Evolutionary conservation across 2,888 invertebrate species (phyloP), one percentile per base, ranked within the genome.

Genomic region (Ditula angustiorana): DNA sequence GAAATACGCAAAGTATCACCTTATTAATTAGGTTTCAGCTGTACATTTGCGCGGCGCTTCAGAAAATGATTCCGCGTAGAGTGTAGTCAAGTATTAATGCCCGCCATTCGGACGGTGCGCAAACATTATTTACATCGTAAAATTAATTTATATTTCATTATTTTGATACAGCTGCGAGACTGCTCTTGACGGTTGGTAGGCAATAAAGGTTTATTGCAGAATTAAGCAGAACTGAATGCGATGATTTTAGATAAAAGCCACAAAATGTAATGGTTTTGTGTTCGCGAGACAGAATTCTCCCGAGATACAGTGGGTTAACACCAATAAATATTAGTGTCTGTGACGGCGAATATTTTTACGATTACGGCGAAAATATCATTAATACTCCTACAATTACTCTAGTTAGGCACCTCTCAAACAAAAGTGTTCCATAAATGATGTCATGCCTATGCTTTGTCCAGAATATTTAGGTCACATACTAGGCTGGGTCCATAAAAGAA

Each of bases 121-220:
- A 26, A 64, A 64, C 59, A 47, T 53, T 64, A 64, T 59, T 64
- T 59, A 64, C 64, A 47, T 59, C 59, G 59, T 59, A 59, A 64
- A 64, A 64, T 59, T 59, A 53, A 64, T 64, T 64, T 64, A 64
- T 59, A 64, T 47, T 64, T 59, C 53, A 64, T 64, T 59, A 64
- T 64, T 64, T 59, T 64, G 52, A 64, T 59, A 59, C 52, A 64
- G 59, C 64, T 59, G 64, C 58, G 64, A 59, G 58, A 35, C 37
- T 41, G 37, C 26, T 64, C 58, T 63, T 52, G 58, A 52, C 52
- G 46, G 37, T 24, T 37, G 46, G 64, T 64, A 44, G 57, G 57
- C 57, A 53, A 53, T 64, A 64, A 64, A 59, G 59, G 35, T 59
- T 64, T 53, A 64, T 58, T 53, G 58, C 52, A 21, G 46, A 24